phyloP scores from a whole-genome alignment of 2,113 vertebrate genomes.

The Menura novaehollandiae region DNA sequence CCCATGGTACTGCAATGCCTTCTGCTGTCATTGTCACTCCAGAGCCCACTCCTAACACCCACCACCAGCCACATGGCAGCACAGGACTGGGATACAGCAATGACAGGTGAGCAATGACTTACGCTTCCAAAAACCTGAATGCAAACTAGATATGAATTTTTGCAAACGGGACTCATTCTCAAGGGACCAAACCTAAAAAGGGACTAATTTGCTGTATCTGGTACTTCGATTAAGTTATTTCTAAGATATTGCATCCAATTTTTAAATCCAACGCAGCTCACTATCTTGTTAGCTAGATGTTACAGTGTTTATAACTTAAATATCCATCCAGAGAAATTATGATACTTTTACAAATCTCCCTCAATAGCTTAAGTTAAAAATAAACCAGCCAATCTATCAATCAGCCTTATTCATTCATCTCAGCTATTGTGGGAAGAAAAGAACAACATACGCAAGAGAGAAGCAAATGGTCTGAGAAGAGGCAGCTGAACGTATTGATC shows the following conservation, averaged over 20 bases:
- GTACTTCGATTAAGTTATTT: conserved; percentile 1
- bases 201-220: background rate
- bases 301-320: background rate
- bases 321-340: conserved; percentile 2
- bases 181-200: background rate
- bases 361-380: conserved; percentile 48
- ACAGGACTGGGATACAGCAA: background rate
- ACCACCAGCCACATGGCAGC: background rate
- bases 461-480: conserved; percentile 50
- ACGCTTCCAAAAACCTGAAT: background rate
- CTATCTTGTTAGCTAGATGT: background rate
- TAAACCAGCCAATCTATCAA: conserved; percentile 46
- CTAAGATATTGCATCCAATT: background rate
- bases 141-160: background rate
- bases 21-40: background rate
- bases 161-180: background rate
- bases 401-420: conserved; percentile 51
- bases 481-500: conserved; percentile 59
- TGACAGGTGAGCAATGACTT: background rate
- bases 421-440: conserved; percentile 47
- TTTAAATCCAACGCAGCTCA: background rate
- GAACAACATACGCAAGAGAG: conserved; percentile 14
- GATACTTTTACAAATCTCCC: conserved; percentile 21
- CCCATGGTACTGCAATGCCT: background rate
- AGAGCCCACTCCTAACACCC: background rate